Conservation (phyloP, 2,888 invertebrate species). For the Cordilura impudica region DNA sequence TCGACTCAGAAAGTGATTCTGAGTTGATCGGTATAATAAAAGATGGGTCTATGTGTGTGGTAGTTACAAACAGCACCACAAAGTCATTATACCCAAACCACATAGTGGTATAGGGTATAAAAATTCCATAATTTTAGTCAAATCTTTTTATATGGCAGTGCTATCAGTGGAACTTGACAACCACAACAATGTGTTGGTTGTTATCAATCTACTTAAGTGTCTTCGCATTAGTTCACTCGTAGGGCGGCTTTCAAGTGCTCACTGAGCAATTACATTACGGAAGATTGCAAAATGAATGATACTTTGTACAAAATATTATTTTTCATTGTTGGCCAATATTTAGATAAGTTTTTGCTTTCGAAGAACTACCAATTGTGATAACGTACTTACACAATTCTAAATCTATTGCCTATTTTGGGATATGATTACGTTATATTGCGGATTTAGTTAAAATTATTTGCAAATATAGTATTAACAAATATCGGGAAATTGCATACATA, state of each 20-base stretch:
- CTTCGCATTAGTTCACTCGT: not conserved
- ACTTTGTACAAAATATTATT: conserved; percentile 10
- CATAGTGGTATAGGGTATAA: too few species aligned
- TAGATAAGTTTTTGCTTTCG: not conserved
- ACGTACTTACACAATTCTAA: conserved; percentile 13
- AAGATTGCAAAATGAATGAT: conserved; percentile 27
- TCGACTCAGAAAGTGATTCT: too few species aligned
- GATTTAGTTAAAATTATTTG: too few species aligned
- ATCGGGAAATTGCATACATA: too few species aligned
- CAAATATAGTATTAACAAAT: too few species aligned
- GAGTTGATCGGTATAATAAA: too few species aligned
- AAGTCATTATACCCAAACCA: too few species aligned
- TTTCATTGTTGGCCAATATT: not conserved
- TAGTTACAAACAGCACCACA: too few species aligned
- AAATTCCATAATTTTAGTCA: too few species aligned
- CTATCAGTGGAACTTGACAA: not conserved
- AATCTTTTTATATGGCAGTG: too few species aligned
- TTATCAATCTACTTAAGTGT: not conserved
- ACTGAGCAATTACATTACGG: conserved; percentile 28
- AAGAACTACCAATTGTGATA: not conserved
- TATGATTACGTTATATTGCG: too few species aligned
- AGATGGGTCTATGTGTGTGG: too few species aligned
- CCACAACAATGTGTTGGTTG: not conserved
- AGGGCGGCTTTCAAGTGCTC: not conserved
- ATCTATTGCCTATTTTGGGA: not conserved